Conservation (phyloP, 2,888 invertebrate species). For the Bugula neritina region DNA sequence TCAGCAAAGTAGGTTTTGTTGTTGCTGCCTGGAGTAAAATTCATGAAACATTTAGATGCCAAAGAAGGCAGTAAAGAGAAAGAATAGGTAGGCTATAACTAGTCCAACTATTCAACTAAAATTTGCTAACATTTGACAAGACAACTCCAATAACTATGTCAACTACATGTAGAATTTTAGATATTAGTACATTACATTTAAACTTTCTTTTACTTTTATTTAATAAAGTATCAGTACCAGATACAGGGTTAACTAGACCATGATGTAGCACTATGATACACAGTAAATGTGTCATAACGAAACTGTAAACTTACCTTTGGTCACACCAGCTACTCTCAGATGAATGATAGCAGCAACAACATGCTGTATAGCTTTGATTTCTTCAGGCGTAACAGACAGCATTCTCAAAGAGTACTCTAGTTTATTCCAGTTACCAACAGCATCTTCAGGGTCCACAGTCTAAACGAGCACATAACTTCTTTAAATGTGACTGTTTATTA, state of each 20-base stretch:
- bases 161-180: too few species aligned
- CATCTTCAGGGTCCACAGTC: constrained; percentile 72
- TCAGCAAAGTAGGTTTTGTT: constrained; percentile 50
- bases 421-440: constrained; percentile 74
- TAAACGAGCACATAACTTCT: constrained; percentile 36
- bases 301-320: not conserved
- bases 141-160: too few species aligned
- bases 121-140: too few species aligned
- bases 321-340: constrained; percentile 67
- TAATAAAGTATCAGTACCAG: too few species aligned
- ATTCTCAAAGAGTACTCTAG: constrained; percentile 71
- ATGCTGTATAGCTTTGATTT: constrained; percentile 76
- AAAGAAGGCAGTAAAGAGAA: not conserved
- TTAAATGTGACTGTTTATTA: too few species aligned
- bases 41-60: not conserved
- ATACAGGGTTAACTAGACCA: too few species aligned
- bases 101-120: too few species aligned
- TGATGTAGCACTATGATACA: too few species aligned
- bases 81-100: too few species aligned
- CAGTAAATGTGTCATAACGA: too few species aligned
- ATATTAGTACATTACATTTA: too few species aligned
- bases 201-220: too few species aligned
- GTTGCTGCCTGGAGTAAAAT: constrained; percentile 54
- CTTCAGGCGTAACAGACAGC: constrained; percentile 69
- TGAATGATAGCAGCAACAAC: constrained; percentile 90